Evolutionary conservation across 2,888 invertebrate species (phyloP).

Genomic region (Coelinius sp.): DNA sequence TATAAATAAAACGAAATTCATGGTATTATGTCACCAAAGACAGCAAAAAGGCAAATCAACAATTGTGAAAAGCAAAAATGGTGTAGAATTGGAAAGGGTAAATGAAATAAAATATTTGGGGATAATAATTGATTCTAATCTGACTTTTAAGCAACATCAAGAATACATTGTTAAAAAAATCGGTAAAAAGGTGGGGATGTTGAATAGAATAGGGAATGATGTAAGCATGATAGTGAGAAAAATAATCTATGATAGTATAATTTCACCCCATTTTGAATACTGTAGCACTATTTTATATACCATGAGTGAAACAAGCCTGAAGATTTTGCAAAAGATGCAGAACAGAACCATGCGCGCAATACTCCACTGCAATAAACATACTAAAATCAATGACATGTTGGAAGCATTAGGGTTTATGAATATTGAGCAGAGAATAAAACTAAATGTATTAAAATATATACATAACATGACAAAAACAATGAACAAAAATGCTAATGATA

Average conservation of each 20-base stretch:
- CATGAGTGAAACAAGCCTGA: background rate
- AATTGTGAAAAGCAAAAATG: background rate
- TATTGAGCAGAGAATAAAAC: background rate
- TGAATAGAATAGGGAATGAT: conserved; percentile 6
- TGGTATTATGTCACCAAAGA: background rate
- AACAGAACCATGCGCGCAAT: conserved; percentile 24
- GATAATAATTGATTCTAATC: no score
- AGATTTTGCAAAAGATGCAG: background rate
- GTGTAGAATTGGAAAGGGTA: background rate
- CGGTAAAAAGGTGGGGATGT: no score
- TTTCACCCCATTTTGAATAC: conserved; percentile 22
- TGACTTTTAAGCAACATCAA: no score
- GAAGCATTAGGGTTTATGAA: conserved; percentile 8
- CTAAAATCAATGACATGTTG: conserved; percentile 11
- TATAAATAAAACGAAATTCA: background rate
- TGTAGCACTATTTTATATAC: conserved; percentile 1
- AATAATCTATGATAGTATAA: conserved; percentile 18
- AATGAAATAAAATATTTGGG: background rate
- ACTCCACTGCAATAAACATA: conserved; percentile 11
- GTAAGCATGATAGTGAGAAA: background rate
- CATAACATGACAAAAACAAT: background rate
- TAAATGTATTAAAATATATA: background rate
- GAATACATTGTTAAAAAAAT: background rate
- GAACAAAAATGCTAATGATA: conserved; percentile 6
- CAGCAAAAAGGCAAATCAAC: background rate